phyloP scores from a whole-genome alignment of 2,113 vertebrate species.

The Oplegnathus fasciatus region DNA sequence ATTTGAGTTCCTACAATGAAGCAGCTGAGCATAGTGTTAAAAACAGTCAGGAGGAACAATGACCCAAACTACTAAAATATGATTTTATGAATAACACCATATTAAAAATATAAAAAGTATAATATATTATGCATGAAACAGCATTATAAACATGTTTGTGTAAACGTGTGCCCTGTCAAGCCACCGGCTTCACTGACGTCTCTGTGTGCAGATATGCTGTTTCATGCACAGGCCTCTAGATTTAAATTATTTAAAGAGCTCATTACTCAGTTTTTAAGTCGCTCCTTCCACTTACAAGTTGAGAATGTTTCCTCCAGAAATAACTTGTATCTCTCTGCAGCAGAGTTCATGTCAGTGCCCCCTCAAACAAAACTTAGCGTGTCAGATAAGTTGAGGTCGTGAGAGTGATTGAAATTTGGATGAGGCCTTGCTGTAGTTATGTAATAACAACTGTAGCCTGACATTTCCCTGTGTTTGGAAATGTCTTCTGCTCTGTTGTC shows the following conservation, averaged over 20 bases:
- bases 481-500: slow-evolving; percentile 14
- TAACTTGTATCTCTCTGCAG: background rate
- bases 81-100: background rate
- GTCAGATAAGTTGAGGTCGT: background rate
- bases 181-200: background rate
- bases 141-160: background rate
- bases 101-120: no score
- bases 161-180: background rate
- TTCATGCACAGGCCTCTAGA: background rate
- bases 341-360: background rate
- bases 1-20: background rate
- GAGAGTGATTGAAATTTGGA: slow-evolving; percentile 22
- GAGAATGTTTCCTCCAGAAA: background rate
- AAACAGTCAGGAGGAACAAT: background rate
- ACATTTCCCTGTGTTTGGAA: slow-evolving; percentile 22
- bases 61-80: background rate
- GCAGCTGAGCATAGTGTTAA: background rate
- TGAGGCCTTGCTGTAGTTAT: slow-evolving; percentile 25
- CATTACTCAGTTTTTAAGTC: background rate
- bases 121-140: background rate
- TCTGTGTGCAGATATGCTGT: background rate
- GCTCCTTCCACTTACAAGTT: background rate
- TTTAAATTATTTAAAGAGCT: background rate
- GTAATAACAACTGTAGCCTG: slow-evolving; percentile 33
- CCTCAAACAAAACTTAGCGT: background rate